Percentiles rank a stretch among this genome's conserved stretches.
Conservation (phyloP, 37 sponge, comb jelly and placozoan genomes). For the Diacarnus erythraeanus region DNA sequence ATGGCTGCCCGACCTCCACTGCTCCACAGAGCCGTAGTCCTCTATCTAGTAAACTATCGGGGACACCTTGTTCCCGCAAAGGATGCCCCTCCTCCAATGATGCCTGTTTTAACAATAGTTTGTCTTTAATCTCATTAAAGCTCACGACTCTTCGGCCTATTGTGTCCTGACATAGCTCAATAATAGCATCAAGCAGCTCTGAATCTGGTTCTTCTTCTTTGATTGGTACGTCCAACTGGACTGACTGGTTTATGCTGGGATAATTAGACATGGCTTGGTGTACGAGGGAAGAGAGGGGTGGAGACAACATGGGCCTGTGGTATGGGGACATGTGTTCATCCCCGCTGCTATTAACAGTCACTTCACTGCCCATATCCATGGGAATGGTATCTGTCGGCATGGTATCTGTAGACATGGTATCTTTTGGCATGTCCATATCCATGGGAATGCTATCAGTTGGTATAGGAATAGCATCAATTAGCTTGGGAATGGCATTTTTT, state of each 20-base stretch:
- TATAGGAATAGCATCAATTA: background rate
- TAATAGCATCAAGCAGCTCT: slow-evolving; percentile 11
- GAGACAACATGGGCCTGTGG: background rate
- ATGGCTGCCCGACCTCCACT: slow-evolving; percentile 30
- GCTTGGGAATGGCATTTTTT: background rate
- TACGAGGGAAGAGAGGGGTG: background rate
- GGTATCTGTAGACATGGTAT: background rate
- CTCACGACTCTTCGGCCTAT: slow-evolving; percentile 42
- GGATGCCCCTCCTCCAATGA: background rate
- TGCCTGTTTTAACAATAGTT: slow-evolving; percentile 30
- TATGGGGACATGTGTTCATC: background rate
- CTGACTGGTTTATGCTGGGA: background rate
- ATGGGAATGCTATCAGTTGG: background rate
- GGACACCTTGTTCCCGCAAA: slow-evolving; percentile 3
- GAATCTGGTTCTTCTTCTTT: background rate
- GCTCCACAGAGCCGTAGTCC: slow-evolving; percentile 9
- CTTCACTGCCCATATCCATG: background rate
- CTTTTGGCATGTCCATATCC: background rate
- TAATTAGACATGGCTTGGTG: background rate
- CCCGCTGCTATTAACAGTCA: background rate
- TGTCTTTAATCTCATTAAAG: slow-evolving; percentile 39
- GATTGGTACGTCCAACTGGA: background rate
- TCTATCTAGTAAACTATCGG: slow-evolving; percentile 14
- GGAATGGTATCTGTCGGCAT: background rate
- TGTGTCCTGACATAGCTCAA: slow-evolving; percentile 26